Evolutionary conservation across 2,888 invertebrate species (phyloP), one percentile per base, ranked within the genome.

Genomic region (Watsonalla cultraria): DNA sequence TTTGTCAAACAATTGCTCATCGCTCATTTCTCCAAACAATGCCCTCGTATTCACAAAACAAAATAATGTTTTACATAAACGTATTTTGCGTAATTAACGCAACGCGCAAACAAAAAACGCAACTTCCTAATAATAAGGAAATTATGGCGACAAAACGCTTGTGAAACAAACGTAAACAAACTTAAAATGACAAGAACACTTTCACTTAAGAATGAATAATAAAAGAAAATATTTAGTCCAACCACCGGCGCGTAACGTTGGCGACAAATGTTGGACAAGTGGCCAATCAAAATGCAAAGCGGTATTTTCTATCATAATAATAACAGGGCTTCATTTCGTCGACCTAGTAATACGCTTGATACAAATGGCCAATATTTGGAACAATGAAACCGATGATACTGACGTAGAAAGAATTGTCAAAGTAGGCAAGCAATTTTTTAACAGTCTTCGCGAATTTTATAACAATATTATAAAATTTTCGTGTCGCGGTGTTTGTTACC

Each of bases 121-220:
- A 49, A 49, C 37, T 57, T 70, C 70, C 65, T 64, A 60, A 51
- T 34, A 68, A 66, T 62, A 65, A 72, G 67, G 72, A 68, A 77
- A 79, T 73, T 69, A 73, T 64, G 59, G 62, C 62, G 66, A 70
- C 69, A 74, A 74, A 72, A 68, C 54, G 57, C 47, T 77, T 75
- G 69, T 66, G 72, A 80, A 74, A 79, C 81, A 71, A 69, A 66
- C 63, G 84, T 82, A 79, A 80, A 79, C 78, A 81, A 77, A 78
- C 67, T 72, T 64, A 66, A 80, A 84, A 80, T 82, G 80, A 81
- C 81, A 76, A 76, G 62, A 57, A 61, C 73, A 88, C 89, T 89
- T 89, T 89, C 89, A 85, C 89, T 85, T 59, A 70, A 75, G 70
- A 70, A 72, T 78, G 76, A 78, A 79, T 79, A 76, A 78, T 75